Evolutionary conservation across 2,113 vertebrate genomes (phyloP).

Genomic region (Malaclemys terrapin): DNA sequence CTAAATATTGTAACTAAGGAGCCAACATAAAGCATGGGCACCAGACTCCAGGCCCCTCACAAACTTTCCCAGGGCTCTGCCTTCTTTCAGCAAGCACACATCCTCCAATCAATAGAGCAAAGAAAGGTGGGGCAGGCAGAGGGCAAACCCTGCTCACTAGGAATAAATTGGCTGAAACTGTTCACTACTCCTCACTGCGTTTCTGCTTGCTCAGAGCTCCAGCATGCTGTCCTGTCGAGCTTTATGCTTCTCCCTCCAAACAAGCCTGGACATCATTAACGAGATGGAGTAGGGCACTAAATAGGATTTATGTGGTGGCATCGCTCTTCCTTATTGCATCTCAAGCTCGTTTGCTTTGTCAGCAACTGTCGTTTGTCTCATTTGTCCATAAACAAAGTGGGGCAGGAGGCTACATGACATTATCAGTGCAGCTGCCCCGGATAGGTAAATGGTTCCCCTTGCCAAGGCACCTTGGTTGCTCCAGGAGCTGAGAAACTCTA

Average conservation of each 20-base stretch:
- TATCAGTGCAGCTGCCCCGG: not conserved
- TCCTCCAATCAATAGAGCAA: not conserved
- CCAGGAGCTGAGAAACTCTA: not conserved
- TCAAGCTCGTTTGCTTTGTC: not conserved
- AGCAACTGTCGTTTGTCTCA: constrained; percentile 6
- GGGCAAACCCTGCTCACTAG: not conserved
- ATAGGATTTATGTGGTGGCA: not conserved
- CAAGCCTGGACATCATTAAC: not conserved
- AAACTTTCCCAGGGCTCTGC: not conserved
- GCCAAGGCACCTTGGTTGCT: not conserved
- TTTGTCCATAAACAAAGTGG: not conserved
- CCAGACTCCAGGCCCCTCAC: not conserved
- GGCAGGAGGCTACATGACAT: not conserved
- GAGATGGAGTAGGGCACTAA: not conserved
- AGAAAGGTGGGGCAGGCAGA: constrained; percentile 18
- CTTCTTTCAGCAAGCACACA: not conserved
- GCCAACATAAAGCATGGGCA: not conserved
- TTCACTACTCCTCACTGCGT: constrained; percentile 27
- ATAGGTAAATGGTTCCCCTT: not conserved
- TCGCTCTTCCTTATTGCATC: not conserved
- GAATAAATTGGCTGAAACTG: constrained; percentile 24
- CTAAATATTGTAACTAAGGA: not conserved
- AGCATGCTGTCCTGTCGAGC: not conserved
- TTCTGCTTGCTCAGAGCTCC: not conserved
- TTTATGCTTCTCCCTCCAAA: not conserved